phyloP scores from a whole-genome alignment of 2,888 invertebrate species.

The Hofmannophila pseudospretella region DNA sequence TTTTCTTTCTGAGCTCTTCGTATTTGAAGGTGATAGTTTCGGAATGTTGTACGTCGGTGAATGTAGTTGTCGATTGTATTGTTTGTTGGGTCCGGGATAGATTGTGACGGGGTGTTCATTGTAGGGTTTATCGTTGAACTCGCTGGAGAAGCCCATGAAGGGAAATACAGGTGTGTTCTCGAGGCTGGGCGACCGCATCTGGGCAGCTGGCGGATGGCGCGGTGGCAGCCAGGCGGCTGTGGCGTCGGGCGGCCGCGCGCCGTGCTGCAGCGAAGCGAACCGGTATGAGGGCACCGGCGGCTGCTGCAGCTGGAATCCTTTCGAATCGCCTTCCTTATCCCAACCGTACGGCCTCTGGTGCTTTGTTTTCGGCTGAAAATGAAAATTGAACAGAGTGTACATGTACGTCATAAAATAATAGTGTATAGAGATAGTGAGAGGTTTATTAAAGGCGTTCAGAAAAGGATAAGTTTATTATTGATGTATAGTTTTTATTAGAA shows the following conservation, averaged over 20 bases:
- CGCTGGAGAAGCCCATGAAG: conserved; percentile 71
- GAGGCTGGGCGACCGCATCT: conserved; percentile 60
- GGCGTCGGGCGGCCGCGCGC: conserved; percentile 62
- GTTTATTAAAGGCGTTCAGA: no score
- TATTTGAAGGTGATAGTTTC: conserved; percentile 63
- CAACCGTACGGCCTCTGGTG: conserved; percentile 87
- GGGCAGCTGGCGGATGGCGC: conserved; percentile 39
- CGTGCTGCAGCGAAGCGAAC: conserved; percentile 83
- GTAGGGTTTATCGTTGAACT: conserved; percentile 71
- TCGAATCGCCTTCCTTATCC: conserved; percentile 75
- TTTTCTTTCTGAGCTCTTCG: conserved; percentile 53
- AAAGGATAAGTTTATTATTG: no score
- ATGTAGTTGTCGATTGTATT: conserved; percentile 51
- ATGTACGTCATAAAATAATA: no score
- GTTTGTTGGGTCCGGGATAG: conserved; percentile 77
- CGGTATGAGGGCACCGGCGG: conserved; percentile 79
- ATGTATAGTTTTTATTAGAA: no score
- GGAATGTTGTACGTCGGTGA: conserved; percentile 63
- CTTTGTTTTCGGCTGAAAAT: conserved; percentile 84
- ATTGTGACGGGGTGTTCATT: conserved; percentile 83
- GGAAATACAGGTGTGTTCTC: conserved; percentile 67
- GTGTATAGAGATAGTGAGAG: no score
- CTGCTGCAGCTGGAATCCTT: conserved; percentile 68
- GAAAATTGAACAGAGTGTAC: no score
- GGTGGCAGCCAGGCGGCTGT: conserved; percentile 66